Evolutionary conservation across 2,888 invertebrate species (phyloP).

Genomic region (Tigriopus californicus): DNA sequence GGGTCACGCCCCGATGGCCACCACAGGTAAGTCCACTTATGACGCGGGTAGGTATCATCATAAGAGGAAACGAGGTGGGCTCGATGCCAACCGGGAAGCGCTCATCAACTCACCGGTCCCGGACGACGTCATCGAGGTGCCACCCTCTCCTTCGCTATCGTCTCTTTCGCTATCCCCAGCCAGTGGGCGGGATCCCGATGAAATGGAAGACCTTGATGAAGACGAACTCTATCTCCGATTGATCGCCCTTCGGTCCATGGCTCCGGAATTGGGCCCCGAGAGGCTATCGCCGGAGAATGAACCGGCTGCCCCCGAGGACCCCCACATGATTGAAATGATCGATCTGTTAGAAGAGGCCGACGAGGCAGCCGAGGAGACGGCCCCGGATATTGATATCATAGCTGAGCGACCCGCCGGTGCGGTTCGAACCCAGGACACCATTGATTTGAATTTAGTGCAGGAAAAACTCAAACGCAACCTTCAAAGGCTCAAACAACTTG

Average conservation of each 20-base stretch:
- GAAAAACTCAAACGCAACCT: background rate
- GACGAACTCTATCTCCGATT: slow-evolving; percentile 3
- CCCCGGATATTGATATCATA: background rate
- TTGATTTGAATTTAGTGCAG: background rate
- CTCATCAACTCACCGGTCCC: no score
- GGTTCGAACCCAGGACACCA: background rate
- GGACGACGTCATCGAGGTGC: no score
- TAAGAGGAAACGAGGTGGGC: no score
- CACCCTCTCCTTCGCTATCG: no score
- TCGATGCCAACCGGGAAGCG: no score
- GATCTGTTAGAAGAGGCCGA: slow-evolving; percentile 9
- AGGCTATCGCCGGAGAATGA: background rate
- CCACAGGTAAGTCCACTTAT: no score
- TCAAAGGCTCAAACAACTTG: background rate
- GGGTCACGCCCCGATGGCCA: no score
- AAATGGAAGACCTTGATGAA: background rate
- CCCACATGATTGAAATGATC: background rate
- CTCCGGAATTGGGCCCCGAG: background rate
- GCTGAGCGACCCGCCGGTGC: background rate
- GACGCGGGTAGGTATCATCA: no score
- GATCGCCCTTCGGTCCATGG: slow-evolving; percentile 9
- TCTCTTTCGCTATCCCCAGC: no score
- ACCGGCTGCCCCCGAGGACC: background rate
- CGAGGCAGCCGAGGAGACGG: background rate
- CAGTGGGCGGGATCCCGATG: background rate